Base-by-base conservation (phyloP, 2,888 invertebrate species). In the Salticus scenicus region DNA sequence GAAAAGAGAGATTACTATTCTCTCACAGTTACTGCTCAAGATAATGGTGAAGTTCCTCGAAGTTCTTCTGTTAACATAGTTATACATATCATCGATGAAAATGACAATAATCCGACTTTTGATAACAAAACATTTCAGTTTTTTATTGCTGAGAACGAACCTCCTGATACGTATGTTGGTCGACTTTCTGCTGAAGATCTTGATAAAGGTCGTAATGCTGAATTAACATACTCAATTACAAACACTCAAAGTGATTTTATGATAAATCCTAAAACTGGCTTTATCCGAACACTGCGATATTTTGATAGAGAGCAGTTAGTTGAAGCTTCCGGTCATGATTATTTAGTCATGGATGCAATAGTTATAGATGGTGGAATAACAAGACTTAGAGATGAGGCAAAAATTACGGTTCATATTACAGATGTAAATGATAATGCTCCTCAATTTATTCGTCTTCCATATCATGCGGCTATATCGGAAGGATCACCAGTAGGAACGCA, bases 41-140 rank as follows among this genome's bases (percentile, higher is more conserved):
- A 98, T 91, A 93, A 95, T 75, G 98, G 96, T 0, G 92, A 91
- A 88, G 97, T 95, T 47, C 93, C 94, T 63, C 94, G 95, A 90
- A 91, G 85, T 89, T 97, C 98, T 0, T 94, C 95, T 71, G 97
- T 97, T 1, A 96, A 97, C 8, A 95, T 98, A 0, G 96, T 97
- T 24, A 95, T 98, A 87, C 97, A 97, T 90, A 94, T 98, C 28
- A 94, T 97, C 87, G 99, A 98, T 92, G 97, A 98, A 92, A 99
- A 99, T 91, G 98, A 99, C 92, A 97, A 98, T 91, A 94, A 95
- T 37, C 99, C 99, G 0, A 94, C 95, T 90, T 99, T 99, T 91
- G 94, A 95, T 1, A 97, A 98, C 89, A 94, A 94, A 37, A 96
- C 96, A 20, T 99, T 98, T 91, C 95, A 95, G 84, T 97, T 98